phyloP scores from a whole-genome alignment of 1,140 invertebrate genomes.

The Liolophura sinensis region DNA sequence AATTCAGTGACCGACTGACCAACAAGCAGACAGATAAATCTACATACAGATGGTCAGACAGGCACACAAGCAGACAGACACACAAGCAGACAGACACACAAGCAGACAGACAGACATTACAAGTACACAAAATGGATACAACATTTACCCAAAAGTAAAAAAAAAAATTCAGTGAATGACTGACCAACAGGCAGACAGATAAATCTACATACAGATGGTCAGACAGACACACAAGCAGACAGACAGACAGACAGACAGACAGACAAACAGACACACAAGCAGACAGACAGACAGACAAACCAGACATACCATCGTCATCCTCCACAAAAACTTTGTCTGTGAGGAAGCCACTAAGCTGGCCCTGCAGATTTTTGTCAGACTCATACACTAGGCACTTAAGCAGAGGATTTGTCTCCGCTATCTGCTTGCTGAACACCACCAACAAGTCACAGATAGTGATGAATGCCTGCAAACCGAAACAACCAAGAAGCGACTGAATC shows the following conservation, averaged over 20 bases:
- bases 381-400: slow-evolving; percentile 77
- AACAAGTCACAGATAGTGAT: slow-evolving; percentile 92
- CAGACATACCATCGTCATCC: slow-evolving; percentile 70
- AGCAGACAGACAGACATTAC: too few relatives aligned
- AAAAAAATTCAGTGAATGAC: slow-evolving; percentile 1
- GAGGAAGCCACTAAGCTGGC: slow-evolving; percentile 87
- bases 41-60: too few relatives aligned
- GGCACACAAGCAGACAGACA: too few relatives aligned
- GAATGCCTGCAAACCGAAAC: slow-evolving; percentile 72
- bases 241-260: not conserved
- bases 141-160: too few relatives aligned
- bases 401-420: slow-evolving; percentile 64
- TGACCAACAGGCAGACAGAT: not conserved
- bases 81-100: too few relatives aligned
- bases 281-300: not conserved
- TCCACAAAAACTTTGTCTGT: slow-evolving; percentile 90
- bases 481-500: not conserved
- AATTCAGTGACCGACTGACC: not conserved
- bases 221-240: not conserved
- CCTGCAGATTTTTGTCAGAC: slow-evolving; percentile 78
- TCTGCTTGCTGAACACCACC: slow-evolving; percentile 91
- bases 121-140: too few relatives aligned
- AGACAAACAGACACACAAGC: too few relatives aligned
- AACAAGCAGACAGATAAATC: too few relatives aligned
- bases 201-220: not conserved